Evolutionary conservation across 2,797 vertebrate genomes (phyloP).

Genomic region (Macropus fuliginosus): DNA sequence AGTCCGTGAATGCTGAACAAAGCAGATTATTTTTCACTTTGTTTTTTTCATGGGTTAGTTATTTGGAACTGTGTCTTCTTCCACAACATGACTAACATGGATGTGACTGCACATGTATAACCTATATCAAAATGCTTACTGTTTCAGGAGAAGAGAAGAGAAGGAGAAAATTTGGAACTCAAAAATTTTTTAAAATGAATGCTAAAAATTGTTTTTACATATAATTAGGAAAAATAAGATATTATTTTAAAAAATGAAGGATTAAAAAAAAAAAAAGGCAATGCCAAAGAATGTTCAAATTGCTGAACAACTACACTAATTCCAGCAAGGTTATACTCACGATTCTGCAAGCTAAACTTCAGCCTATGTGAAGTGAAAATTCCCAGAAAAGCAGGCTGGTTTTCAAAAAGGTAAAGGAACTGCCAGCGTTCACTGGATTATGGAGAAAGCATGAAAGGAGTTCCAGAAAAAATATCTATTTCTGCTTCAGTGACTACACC

Average conservation of each 20-base stretch:
- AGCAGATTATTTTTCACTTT: too few species aligned
- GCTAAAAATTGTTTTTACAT: neutral
- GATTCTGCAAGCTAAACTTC: neutral
- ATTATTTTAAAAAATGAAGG: neutral
- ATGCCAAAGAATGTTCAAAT: neutral
- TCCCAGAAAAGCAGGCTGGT: neutral
- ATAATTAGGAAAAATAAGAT: neutral
- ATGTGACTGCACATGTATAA: too few species aligned
- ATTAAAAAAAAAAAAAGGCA: neutral
- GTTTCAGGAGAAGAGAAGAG: neutral
- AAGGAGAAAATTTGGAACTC: neutral
- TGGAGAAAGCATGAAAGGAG: neutral
- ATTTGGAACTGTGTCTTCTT: too few species aligned
- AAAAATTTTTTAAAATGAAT: neutral
- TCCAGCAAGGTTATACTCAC: neutral
- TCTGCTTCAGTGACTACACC: neutral
- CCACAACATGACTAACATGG: too few species aligned
- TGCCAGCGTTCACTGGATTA: neutral
- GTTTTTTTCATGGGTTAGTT: too few species aligned
- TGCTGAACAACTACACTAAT: neutral
- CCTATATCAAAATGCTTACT: too few species aligned
- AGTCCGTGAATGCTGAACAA: too few species aligned
- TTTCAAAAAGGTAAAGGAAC: neutral
- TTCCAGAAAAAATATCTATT: neutral
- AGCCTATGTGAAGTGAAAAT: neutral